Evolutionary conservation across 2,797 vertebrate genomes (phyloP).

Genomic region (Lagodon rhomboides): DNA sequence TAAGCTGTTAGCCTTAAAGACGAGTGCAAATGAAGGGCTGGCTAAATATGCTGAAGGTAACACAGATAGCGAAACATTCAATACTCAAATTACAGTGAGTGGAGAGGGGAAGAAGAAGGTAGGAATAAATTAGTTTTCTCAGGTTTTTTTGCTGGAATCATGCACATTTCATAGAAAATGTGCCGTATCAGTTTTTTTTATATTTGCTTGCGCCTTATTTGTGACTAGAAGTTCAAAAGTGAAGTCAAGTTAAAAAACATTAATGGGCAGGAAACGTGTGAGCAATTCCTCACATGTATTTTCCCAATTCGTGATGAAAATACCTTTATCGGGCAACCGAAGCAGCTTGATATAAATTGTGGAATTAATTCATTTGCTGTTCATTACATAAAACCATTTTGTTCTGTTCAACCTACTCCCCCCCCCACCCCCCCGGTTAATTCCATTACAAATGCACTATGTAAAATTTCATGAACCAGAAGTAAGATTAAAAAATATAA

Average conservation of each 20-base stretch:
- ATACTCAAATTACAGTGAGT: slow-evolving; percentile 60
- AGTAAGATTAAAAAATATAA: background rate
- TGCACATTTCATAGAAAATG: slow-evolving; percentile 33
- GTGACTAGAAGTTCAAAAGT: slow-evolving; percentile 12
- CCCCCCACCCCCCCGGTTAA: background rate
- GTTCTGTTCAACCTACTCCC: background rate
- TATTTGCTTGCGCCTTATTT: background rate
- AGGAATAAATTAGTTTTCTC: slow-evolving; percentile 45
- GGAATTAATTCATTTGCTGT: background rate
- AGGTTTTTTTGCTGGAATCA: slow-evolving; percentile 35
- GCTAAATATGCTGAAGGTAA: slow-evolving; percentile 81
- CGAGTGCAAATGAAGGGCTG: slow-evolving; percentile 79
- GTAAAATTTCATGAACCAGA: slow-evolving; percentile 6
- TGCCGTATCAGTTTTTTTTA: background rate
- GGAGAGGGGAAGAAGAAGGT: slow-evolving; percentile 32
- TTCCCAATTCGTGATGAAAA: background rate
- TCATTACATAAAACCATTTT: background rate
- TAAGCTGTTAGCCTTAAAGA: slow-evolving; percentile 84
- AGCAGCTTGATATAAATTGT: background rate
- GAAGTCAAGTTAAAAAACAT: slow-evolving; percentile 4
- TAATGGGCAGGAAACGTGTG: background rate
- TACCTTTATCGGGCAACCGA: background rate
- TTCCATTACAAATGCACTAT: background rate
- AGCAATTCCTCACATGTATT: background rate
- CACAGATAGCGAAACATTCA: slow-evolving; percentile 67